These are phyloP conservation scores for Brachynemurus nebulosus DNA, from an alignment of 2,888 invertebrate species.

Conservation along the genomic window DNA sequence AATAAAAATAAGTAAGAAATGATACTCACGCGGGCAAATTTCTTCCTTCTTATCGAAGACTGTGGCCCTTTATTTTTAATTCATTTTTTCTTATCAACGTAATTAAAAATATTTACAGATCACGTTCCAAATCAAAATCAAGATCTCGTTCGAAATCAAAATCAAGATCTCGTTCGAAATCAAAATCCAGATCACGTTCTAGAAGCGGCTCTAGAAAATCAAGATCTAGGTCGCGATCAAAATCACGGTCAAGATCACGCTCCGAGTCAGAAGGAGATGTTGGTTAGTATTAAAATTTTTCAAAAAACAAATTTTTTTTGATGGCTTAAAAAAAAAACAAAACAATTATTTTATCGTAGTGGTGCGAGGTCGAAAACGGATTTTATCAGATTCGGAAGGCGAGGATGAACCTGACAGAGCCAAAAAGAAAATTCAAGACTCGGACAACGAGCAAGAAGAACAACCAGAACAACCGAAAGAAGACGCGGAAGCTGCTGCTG, in stretches of 20 bases:
- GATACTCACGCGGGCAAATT: too few relatives aligned
- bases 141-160: conserved; percentile 19
- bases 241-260: conserved; percentile 21
- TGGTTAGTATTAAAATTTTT: too few relatives aligned
- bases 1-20: too few relatives aligned
- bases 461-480: too few relatives aligned
- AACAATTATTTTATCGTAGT: neutral
- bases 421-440: conserved; percentile 29
- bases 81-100: too few relatives aligned
- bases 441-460: conserved; percentile 43
- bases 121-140: conserved; percentile 16
- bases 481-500: conserved; percentile 18
- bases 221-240: conserved; percentile 18
- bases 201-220: conserved; percentile 13
- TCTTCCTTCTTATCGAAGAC: too few relatives aligned
- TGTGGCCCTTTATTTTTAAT: too few relatives aligned
- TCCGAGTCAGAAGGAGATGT: too few relatives aligned
- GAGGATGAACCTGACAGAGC: conserved; percentile 23
- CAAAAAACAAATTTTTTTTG: too few relatives aligned
- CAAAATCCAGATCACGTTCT: conserved; percentile 17
- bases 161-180: conserved; percentile 20
- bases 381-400: conserved; percentile 46
- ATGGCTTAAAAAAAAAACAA: too few relatives aligned
- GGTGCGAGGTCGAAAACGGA: conserved; percentile 18
- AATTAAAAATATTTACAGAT: too few relatives aligned